Evolutionary conservation across 2,888 invertebrate genomes (phyloP), one percentile per base, ranked within the genome.

Genomic region (Phragmatobia fuliginosa): DNA sequence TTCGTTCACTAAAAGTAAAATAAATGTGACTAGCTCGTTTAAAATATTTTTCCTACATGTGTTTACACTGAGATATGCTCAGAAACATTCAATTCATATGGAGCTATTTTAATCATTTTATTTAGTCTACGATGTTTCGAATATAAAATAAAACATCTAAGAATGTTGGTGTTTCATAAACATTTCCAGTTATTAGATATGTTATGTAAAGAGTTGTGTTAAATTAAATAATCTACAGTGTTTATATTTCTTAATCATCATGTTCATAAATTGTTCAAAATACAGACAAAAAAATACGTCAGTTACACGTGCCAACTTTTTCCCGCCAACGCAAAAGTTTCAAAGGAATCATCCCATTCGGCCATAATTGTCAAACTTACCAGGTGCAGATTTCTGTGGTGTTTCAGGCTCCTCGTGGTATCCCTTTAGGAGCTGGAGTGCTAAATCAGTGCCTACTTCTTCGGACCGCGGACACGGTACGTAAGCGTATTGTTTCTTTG

Each of bases 401-500:
- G 92, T 91, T 58, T 85, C 86, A 0, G 88, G 89, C 66, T 88
- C 86, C 68, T 87, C 85, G 80, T 86, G 86, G 69, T 88, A 85
- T 73, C 77, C 83, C 70, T 81, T 83, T 68, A 91, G 83, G 70
- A 92, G 88, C 71, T 94, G 93, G 56, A 94, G 87, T 10, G 94
- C 93, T 74, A 92, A 89, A 73, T 94, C 94, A 0, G 95, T 95
- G 72, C 95, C 95, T 65, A 95, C 94, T 78, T 95, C 95, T 83
- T 95, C 95, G 73, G 95, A 95, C 67, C 95, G 85, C 70, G 95
- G 95, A 79, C 95, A 95, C 76, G 95, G 95, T 31, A 89, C 85
- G 77, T 95, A 95, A 83, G 95, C 95, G 92, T 95, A 95, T 58
- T 95, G 94, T 83, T 92, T 93, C 76, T 94, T 94, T 73, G 92